Percentiles rank a stretch among this genome's conserved stretches.
phyloP scores from a whole-genome alignment of 2,113 vertebrate genomes.

The Azemiops feae region DNA sequence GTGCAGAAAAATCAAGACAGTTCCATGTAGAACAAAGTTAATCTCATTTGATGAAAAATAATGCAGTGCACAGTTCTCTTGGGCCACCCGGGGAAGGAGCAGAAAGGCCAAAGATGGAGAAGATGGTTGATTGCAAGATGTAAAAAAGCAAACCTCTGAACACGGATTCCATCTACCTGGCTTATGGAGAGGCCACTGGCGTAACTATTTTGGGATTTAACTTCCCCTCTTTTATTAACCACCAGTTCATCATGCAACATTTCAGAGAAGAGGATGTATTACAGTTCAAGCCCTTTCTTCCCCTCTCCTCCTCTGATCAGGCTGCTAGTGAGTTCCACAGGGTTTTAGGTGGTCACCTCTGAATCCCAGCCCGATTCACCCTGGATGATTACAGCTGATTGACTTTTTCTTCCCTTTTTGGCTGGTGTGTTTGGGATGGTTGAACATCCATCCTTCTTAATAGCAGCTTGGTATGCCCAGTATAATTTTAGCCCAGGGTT shows the following conservation, averaged over 20 bases:
- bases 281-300: constrained; percentile 20
- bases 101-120: constrained; percentile 26
- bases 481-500: constrained; percentile 32
- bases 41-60: constrained; percentile 53
- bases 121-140: constrained; percentile 27
- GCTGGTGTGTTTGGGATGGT: constrained; percentile 9
- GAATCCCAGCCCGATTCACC: constrained; percentile 35
- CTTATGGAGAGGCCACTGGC: constrained; percentile 4
- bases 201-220: constrained; percentile 22
- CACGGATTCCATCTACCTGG: not conserved
- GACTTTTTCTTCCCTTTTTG: constrained; percentile 37
- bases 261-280: constrained; percentile 29
- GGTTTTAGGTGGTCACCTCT: constrained; percentile 27
- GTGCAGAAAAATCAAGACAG: constrained; percentile 40
- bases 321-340: not conserved
- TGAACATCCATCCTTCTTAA: constrained; percentile 39
- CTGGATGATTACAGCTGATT: constrained; percentile 41
- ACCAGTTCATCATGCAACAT: not conserved
- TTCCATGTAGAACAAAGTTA: constrained; percentile 41
- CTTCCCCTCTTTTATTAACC: constrained; percentile 42
- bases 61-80: constrained; percentile 36
- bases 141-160: not conserved
- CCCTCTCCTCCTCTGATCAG: constrained; percentile 36
- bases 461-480: constrained; percentile 37
- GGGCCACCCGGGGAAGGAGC: constrained; percentile 10